phyloP scores from a whole-genome alignment of 2,797 vertebrate genomes.

The Rhinella marina region DNA sequence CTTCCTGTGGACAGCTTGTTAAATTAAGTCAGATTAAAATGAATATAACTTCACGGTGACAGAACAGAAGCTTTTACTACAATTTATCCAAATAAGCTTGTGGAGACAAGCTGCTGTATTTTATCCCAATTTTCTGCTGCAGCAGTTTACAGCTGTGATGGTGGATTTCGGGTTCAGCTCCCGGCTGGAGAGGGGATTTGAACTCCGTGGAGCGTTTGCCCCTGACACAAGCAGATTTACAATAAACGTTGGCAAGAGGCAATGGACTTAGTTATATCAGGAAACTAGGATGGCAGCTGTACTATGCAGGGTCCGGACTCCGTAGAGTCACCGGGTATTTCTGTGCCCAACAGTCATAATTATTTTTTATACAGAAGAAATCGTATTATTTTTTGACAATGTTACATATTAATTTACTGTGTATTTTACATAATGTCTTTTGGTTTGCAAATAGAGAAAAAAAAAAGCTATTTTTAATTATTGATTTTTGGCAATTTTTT shows the following conservation, averaged over 20 bases:
- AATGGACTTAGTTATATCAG: too few relatives aligned
- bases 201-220: neutral
- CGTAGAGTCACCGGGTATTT: too few relatives aligned
- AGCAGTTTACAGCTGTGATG: conserved; percentile 36
- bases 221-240: neutral
- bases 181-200: conserved; percentile 16
- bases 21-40: conserved; percentile 39
- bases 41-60: conserved; percentile 9
- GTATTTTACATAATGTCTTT: too few relatives aligned
- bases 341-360: too few relatives aligned
- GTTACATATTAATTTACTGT: too few relatives aligned
- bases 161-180: conserved; percentile 10
- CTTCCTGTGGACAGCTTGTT: conserved; percentile 35
- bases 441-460: too few relatives aligned
- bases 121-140: conserved; percentile 37
- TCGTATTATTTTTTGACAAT: too few relatives aligned
- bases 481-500: too few relatives aligned
- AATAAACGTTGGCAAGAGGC: neutral
- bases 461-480: too few relatives aligned
- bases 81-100: conserved; percentile 31
- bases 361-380: too few relatives aligned
- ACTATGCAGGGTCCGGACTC: too few relatives aligned
- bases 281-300: neutral
- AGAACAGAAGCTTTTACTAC: conserved; percentile 11
- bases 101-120: conserved; percentile 28